Evolutionary conservation across 2,113 vertebrate genomes (phyloP).

Genomic region (Ochotona princeps): DNA sequence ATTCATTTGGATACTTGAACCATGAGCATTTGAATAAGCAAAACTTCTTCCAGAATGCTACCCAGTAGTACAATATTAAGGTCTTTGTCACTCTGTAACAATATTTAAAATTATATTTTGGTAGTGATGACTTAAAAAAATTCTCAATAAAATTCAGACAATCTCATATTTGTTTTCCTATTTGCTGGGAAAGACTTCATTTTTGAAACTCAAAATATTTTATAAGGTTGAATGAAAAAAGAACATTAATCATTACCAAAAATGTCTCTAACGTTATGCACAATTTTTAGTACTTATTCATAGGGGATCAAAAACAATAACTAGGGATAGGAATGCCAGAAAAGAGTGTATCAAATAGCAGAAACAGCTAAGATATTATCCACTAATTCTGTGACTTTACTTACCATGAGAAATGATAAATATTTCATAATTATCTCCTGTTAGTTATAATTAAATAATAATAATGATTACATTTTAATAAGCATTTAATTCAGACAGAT

Average conservation of each 20-base stretch:
- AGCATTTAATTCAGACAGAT: neutral
- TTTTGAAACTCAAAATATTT: neutral
- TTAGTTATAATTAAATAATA: slow-evolving; percentile 3
- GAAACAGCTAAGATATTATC: neutral
- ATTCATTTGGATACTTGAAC: neutral
- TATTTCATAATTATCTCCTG: neutral
- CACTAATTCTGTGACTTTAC: slow-evolving; percentile 1
- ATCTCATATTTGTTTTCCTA: neutral
- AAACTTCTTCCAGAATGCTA: neutral
- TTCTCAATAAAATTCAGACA: neutral
- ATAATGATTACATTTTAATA: neutral
- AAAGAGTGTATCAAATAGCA: neutral
- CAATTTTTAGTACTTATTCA: neutral
- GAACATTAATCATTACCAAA: neutral
- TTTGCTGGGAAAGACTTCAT: neutral
- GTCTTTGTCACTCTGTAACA: neutral
- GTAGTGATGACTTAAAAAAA: neutral
- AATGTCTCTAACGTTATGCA: too few species aligned
- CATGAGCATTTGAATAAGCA: neutral
- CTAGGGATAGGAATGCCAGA: neutral
- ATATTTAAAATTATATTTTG: neutral
- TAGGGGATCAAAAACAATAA: neutral
- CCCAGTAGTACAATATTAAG: neutral
- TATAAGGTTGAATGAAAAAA: neutral
- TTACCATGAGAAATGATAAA: neutral